phyloP scores from a whole-genome alignment of 2,888 invertebrate genomes.

The Phlogophora meticulosa region DNA sequence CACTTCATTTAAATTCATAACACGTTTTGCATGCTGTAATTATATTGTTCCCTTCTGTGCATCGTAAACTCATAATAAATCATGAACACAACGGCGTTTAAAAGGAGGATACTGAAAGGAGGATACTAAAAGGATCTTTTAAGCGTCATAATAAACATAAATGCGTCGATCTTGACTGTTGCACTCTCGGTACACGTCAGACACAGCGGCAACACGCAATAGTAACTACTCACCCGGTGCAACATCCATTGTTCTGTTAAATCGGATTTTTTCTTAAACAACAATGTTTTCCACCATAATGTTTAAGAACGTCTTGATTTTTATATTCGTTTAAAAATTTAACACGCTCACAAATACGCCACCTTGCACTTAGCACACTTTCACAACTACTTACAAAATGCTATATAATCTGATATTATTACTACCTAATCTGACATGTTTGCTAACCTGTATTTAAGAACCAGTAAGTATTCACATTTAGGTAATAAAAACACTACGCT shows the following conservation, averaged over 20 bases:
- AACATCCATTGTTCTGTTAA: conserved; percentile 1
- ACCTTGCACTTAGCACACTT: neutral
- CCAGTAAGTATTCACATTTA: neutral
- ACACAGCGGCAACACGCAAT: neutral
- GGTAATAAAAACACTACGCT: neutral
- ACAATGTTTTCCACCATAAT: neutral
- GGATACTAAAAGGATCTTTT: neutral
- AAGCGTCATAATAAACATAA: neutral
- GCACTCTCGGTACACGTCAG: neutral
- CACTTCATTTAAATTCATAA: neutral
- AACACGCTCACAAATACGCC: neutral
- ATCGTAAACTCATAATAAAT: conserved; percentile 10
- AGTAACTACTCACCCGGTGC: conserved; percentile 4
- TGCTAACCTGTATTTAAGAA: neutral
- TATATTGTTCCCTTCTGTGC: neutral
- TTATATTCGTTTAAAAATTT: too few species aligned
- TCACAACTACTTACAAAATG: conserved; percentile 4
- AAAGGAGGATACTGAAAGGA: too few species aligned
- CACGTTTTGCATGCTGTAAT: conserved; percentile 2
- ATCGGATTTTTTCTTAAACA: conserved; percentile 4
- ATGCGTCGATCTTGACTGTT: neutral
- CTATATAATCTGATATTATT: neutral
- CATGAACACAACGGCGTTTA: too few species aligned
- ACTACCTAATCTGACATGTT: conserved; percentile 2
- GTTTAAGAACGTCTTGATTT: too few species aligned